Conservation (phyloP, 2,888 invertebrate species). For the Liodrosophila aerea region DNA sequence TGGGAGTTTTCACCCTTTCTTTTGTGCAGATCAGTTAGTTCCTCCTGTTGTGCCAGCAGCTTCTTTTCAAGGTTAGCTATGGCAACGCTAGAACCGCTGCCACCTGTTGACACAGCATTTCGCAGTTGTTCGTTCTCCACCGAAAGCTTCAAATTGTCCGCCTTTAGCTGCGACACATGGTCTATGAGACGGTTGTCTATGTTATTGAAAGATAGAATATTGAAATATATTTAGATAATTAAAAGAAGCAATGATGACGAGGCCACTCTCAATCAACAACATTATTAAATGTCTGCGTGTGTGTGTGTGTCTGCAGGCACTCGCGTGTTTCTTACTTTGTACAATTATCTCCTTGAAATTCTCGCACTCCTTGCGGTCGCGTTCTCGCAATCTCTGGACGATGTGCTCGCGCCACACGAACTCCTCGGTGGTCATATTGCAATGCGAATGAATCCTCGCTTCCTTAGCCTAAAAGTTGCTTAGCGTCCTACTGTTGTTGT, state of each 20-base stretch:
- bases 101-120: conserved; percentile 84
- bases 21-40: conserved; percentile 93
- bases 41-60: conserved; percentile 93
- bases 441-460: conserved; percentile 9
- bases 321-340: conserved; percentile 86
- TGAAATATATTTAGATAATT: conserved; percentile 6
- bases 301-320: not conserved
- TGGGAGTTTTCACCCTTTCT: conserved; percentile 96
- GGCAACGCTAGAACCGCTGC: conserved; percentile 83
- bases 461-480: not conserved
- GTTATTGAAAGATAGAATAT: conserved; percentile 48
- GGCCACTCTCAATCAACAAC: not conserved
- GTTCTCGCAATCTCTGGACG: conserved; percentile 87
- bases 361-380: conserved; percentile 89
- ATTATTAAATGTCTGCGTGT: not conserved
- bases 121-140: conserved; percentile 92
- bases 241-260: not conserved
- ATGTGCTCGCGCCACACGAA: conserved; percentile 88
- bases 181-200: conserved; percentile 94
- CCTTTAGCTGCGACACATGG: conserved; percentile 89
- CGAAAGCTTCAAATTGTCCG: conserved; percentile 92
- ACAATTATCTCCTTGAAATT: conserved; percentile 91
- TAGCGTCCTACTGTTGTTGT: conserved; percentile 7
- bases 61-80: conserved; percentile 92
- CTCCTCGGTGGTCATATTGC: conserved; percentile 79